Evolutionary conservation across 2,888 invertebrate species (phyloP), one percentile per base, ranked within the genome.

Genomic region (Melinaea marsaeus): DNA sequence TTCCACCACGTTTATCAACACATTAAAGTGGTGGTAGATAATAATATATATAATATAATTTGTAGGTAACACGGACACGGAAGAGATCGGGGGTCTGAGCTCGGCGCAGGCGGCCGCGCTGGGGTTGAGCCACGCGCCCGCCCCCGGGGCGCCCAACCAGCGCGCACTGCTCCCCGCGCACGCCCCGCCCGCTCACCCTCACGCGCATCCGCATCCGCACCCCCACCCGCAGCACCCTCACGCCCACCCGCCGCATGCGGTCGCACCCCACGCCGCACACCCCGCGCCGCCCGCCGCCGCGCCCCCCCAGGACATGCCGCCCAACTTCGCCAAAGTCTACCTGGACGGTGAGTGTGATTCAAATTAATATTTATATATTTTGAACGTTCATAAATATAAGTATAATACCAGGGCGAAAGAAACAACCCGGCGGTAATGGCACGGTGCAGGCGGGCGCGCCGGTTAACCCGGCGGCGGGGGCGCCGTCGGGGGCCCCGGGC

Each of bases 71-170:
- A 72, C 70, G 37, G 69, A 65, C 67, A 65, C 62, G 63, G 74
- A 74, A 65, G 78, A 74, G 59, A 71, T 72, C 64, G 72, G 73
- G 63, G 87, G 86, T 4, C 80, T 87, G 66, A 85, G 83, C 69
- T 81, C 87, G 63, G 88, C 85, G 74, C 88, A 88, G 74, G 88
- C 89, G 77, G 88, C 90, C 71, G 86, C 87, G 67, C 78, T 89
- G 54, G 89, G 88, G 13, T 82, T 89, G 69, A 71, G 78, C 70
- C 88, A 88, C 78, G 86, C 83, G 71, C 74, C 85, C 42, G 84
- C 84, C 65, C 89, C 87, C 57, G 83, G 80, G 65, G 80, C 79
- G 57, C 79, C 81, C 35, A 76, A 74, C 54, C 74, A 74, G 64
- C 82, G 82, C 66, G 84, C 83, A 55, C 78, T 86, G 37, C 79